Base-by-base conservation (phyloP, 2,113 vertebrate genomes). In the Jaculus jaculus region DNA sequence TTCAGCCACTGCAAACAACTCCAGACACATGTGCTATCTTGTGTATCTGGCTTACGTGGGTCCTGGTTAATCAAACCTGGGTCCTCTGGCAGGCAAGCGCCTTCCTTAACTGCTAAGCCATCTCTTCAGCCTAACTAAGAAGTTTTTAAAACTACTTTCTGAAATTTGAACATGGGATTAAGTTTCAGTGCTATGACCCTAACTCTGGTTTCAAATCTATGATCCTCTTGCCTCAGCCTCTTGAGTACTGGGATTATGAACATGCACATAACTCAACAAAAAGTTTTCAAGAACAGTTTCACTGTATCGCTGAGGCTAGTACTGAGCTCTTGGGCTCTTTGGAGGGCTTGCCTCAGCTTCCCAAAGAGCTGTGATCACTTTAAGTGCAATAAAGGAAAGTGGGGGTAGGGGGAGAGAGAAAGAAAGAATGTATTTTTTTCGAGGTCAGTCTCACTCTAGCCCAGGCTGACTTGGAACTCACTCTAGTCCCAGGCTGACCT, bases 101-200 rank as follows among this genome's bases (percentile, higher is more conserved):
- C n/a, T n/a, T n/a, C n/a, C n/a, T n/a, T n/a, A n/a, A n/a, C n/a
- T n/a, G n/a, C n/a, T n/a, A n/a, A n/a, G n/a, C n/a, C n/a, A n/a
- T n/a, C n/a, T n/a, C n/a, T n/a, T n/a, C n/a, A n/a, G n/a, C n/a
- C n/a, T n/a, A n/a, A n/a, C 61, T 79, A 37, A 77, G 86, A 78
- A 77, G 10, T 89, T 84, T 80, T 72, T 24, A 89, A 77, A 54
- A 60, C 78, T 88, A 16, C 47, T 34, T 90, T 88, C 66, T 80
- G 65, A 90, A 77, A 79, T 60, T 79, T 65, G 68, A 87, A 61
- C 42, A 37, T 39, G 39, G 18, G 21, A 75, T 54, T 16, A 2
- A 83, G 7, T 87, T 75, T 95, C 37, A 81, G 1, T 87, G 17
- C 34, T 71, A 18, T 79, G 65, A 26, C 37, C 54, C 47, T 42